A percentile compares a stretch with the other conserved stretches of the same genome.
Conservation (phyloP, 2,888 invertebrate genomes). For the Drosophila recens region DNA sequence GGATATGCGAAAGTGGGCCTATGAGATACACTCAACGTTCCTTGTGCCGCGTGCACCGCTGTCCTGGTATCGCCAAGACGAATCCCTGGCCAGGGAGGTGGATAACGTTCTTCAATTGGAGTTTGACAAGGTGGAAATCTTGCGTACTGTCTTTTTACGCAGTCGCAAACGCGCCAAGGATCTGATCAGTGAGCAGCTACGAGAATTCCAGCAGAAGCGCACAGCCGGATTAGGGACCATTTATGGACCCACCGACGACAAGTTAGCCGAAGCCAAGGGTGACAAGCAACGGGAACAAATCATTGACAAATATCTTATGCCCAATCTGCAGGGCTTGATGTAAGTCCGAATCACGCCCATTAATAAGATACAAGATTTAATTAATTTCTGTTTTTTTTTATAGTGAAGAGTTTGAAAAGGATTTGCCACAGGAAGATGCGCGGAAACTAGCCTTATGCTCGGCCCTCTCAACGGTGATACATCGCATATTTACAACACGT, state of each 20-base stretch:
- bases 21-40: slow-evolving; percentile 99
- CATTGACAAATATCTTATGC: slow-evolving; percentile 90
- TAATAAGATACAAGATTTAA: neutral
- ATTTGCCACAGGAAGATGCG: slow-evolving; percentile 87
- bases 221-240: slow-evolving; percentile 95
- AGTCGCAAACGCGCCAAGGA: slow-evolving; percentile 89
- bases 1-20: slow-evolving; percentile 99
- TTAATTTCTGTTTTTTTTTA: slow-evolving; percentile 8
- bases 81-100: slow-evolving; percentile 94
- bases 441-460: slow-evolving; percentile 89
- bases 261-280: slow-evolving; percentile 91
- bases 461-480: slow-evolving; percentile 92
- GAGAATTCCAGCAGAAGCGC: slow-evolving; percentile 91
- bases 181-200: slow-evolving; percentile 84
- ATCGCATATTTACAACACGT: slow-evolving; percentile 90
- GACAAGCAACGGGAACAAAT: slow-evolving; percentile 92
- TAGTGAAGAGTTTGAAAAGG: slow-evolving; percentile 89
- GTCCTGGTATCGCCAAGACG: slow-evolving; percentile 86
- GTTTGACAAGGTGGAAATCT: slow-evolving; percentile 94
- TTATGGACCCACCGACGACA: slow-evolving; percentile 94
- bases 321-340: slow-evolving; percentile 90
- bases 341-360: slow-evolving; percentile 84
- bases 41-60: slow-evolving; percentile 92
- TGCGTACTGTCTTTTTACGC: slow-evolving; percentile 95
- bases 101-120: slow-evolving; percentile 94